Percentiles rank a stretch among this genome's conserved stretches.
Evolutionary conservation across 2,113 vertebrate species (phyloP).

Genomic region (Leiothrix lutea): DNA sequence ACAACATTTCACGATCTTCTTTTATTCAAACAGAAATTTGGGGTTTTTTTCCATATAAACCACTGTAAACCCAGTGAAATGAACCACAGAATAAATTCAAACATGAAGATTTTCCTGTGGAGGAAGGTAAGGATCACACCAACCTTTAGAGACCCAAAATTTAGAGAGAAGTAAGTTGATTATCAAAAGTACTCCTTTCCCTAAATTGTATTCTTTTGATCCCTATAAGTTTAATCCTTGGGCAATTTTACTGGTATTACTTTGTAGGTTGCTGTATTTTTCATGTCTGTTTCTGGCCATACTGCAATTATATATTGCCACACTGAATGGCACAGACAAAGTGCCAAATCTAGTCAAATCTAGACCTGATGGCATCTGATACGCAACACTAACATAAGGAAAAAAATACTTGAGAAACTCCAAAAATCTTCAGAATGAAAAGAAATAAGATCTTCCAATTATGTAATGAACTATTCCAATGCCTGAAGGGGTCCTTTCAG

Average conservation of each 20-base stretch:
- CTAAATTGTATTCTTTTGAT: background rate
- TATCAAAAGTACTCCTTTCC: background rate
- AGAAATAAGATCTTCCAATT: background rate
- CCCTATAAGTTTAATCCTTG: fast-evolving
- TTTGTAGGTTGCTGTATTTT: background rate
- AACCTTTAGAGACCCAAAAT: background rate
- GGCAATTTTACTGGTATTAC: background rate
- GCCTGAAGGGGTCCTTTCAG: fast-evolving
- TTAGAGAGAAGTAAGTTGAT: background rate
- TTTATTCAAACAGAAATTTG: background rate
- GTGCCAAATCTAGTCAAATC: background rate
- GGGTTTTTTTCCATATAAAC: background rate
- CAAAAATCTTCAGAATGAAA: background rate
- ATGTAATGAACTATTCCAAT: background rate
- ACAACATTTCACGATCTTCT: background rate
- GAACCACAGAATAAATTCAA: background rate
- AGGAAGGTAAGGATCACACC: background rate
- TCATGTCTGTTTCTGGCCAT: background rate
- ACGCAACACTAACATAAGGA: background rate
- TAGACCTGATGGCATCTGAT: background rate
- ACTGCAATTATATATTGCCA: background rate
- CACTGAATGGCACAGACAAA: background rate
- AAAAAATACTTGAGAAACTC: background rate
- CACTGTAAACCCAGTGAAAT: background rate
- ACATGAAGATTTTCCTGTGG: background rate